These are phyloP conservation scores for Luperina nickerlii DNA, from an alignment of 2,888 invertebrate species.

Conservation along the genomic window DNA sequence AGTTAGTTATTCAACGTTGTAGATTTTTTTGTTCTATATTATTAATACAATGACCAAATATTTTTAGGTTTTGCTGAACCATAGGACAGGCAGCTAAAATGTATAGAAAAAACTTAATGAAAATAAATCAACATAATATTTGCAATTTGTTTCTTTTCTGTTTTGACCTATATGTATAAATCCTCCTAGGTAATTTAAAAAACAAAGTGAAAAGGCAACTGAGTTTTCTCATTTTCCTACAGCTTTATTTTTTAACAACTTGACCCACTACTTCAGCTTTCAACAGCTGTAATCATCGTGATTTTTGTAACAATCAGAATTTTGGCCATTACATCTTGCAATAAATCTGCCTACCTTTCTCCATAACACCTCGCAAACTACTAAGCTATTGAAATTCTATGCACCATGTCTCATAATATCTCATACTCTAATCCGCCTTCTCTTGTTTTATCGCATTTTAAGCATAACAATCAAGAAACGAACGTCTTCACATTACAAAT, in stretches of 20 bases:
- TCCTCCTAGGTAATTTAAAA: neutral
- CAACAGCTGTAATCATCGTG: neutral
- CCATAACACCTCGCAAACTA: neutral
- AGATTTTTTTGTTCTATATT: constrained; percentile 6
- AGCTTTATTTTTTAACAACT: neutral
- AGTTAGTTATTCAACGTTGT: constrained; percentile 24
- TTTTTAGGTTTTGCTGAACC: constrained; percentile 56
- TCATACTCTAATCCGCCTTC: neutral
- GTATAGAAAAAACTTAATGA: constrained; percentile 27
- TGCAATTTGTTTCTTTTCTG: constrained; percentile 63
- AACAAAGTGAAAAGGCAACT: neutral
- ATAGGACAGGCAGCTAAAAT: constrained; percentile 41
- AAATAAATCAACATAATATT: constrained; percentile 36
- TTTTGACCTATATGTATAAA: constrained; percentile 36
- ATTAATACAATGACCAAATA: constrained; percentile 31
- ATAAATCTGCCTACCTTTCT: neutral
- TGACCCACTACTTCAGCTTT: neutral
- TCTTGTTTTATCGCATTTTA: constrained; percentile 29
- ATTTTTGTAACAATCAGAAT: neutral
- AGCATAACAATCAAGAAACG: constrained; percentile 14
- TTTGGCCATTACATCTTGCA: neutral
- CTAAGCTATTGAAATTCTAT: constrained; percentile 8
- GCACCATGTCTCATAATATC: neutral
- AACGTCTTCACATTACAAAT: constrained; percentile 32
- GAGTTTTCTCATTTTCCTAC: neutral